Evolutionary conservation across 2,113 vertebrate genomes (phyloP), one percentile per base, ranked within the genome.

Genomic region (Galbula dea): DNA sequence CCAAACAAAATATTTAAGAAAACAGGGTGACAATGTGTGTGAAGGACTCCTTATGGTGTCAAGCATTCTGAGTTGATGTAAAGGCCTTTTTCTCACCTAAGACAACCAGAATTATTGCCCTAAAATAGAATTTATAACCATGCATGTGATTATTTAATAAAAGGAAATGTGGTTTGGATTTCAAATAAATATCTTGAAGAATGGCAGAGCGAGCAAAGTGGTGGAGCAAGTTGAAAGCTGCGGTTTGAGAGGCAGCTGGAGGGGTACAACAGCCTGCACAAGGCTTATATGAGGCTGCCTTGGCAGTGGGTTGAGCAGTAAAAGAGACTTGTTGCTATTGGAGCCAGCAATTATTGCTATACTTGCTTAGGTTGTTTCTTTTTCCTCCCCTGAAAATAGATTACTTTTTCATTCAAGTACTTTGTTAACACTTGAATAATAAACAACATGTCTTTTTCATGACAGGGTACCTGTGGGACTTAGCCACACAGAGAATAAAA

Each of bases 341-440:
- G 63, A 86, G 32, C 17, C 83, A 46, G 20, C 2, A 9, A 46
- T 63, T 62, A 71, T 66, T 91, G 71, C 34, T 27, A 12, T 83
- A 30, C 14, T 86, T 90, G 48, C 37, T 76, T 69, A 61, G 15
- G 57, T 68, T 11, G 6, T 17, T 75, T 30, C 0, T 15, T 24
- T 51, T 34, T 26, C 7, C 4, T 6, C 14, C 6, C 16, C 37
- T 4, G 23, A 77, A 93, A 90, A 80, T 3, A 81, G 39, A 75
- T 86, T 61, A n/a, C 23, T 67, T 32, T 76, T 95, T 75, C 73
- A 79, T 52, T 82, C 45, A 75, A 92, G 86, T 52, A 66, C 90
- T 88, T 93, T 91, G 80, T 94, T 93, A 86, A 81, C 66, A 37
- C 41, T 94, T 26, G n/a, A 93, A 92, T 79, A 96, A 92, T 78